phyloP scores from a whole-genome alignment of 2,888 invertebrate genomes.

The Busseola fusca region DNA sequence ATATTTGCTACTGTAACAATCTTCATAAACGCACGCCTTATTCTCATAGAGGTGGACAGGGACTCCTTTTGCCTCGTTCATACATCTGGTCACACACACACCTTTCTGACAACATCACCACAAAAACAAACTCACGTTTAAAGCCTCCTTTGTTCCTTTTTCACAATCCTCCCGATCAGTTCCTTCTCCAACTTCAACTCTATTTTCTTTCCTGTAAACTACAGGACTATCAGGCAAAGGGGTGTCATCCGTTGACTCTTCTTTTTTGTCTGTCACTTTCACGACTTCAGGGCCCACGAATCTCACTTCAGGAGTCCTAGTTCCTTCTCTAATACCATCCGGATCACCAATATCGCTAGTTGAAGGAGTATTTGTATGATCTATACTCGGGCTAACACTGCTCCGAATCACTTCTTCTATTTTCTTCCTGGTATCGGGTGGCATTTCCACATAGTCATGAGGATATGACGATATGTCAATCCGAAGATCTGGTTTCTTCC shows the following conservation, averaged over 20 bases:
- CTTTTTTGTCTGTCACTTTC: conserved; percentile 41
- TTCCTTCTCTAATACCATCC: conserved; percentile 56
- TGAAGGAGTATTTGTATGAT: conserved; percentile 8
- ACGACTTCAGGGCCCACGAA: conserved; percentile 70
- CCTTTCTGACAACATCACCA: background rate
- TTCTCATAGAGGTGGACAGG: background rate
- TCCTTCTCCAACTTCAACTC: conserved; percentile 89
- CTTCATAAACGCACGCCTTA: background rate
- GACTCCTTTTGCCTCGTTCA: too few species aligned
- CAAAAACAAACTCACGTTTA: conserved; percentile 64
- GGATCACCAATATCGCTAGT: conserved; percentile 26
- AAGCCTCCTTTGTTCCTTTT: conserved; percentile 33
- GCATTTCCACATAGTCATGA: conserved; percentile 84
- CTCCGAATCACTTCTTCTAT: conserved; percentile 67
- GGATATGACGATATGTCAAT: conserved; percentile 79
- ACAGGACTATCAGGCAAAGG: conserved; percentile 64
- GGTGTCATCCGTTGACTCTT: conserved; percentile 37
- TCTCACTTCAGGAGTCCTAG: conserved; percentile 80
- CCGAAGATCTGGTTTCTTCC: conserved; percentile 82
- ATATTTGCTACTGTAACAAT: background rate
- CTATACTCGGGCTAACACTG: conserved; percentile 50
- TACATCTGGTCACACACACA: background rate
- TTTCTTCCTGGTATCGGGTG: conserved; percentile 70
- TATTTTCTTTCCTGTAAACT: conserved; percentile 78
- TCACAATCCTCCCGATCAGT: conserved; percentile 89